Conservation (phyloP, 2,888 invertebrate species). For the Harpalus rufipes region DNA sequence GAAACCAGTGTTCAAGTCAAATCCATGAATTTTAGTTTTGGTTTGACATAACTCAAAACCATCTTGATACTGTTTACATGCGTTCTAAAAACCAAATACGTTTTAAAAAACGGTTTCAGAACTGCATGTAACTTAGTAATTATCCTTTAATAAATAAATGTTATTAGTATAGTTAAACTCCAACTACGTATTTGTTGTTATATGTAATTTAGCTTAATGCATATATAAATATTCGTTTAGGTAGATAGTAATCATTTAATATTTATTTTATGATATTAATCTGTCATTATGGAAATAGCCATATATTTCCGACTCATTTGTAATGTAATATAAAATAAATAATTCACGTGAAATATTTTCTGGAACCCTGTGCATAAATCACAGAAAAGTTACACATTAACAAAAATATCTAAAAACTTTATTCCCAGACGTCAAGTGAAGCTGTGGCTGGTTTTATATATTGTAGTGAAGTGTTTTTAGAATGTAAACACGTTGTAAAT, state of each 20-base stretch:
- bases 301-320: not conserved
- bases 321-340: constrained; percentile 3
- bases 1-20: too few relatives aligned
- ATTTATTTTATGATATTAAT: constrained; percentile 35
- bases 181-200: not conserved
- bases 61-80: too few relatives aligned
- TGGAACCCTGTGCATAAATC: constrained; percentile 5
- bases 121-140: too few relatives aligned
- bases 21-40: too few relatives aligned
- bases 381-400: constrained; percentile 41
- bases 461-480: constrained; percentile 43
- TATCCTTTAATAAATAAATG: not conserved
- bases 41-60: too few relatives aligned
- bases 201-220: constrained; percentile 19
- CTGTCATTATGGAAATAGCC: not conserved
- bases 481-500: constrained; percentile 46
- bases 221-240: constrained; percentile 30
- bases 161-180: not conserved
- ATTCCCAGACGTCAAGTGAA: constrained; percentile 38
- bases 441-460: constrained; percentile 30
- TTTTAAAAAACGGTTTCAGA: too few relatives aligned
- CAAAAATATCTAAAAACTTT: constrained; percentile 50
- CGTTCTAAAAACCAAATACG: too few relatives aligned
- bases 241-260: constrained; percentile 5
- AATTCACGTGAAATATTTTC: constrained; percentile 24